Conservation (phyloP, 2,888 invertebrate species). For the Amiota mariae region DNA sequence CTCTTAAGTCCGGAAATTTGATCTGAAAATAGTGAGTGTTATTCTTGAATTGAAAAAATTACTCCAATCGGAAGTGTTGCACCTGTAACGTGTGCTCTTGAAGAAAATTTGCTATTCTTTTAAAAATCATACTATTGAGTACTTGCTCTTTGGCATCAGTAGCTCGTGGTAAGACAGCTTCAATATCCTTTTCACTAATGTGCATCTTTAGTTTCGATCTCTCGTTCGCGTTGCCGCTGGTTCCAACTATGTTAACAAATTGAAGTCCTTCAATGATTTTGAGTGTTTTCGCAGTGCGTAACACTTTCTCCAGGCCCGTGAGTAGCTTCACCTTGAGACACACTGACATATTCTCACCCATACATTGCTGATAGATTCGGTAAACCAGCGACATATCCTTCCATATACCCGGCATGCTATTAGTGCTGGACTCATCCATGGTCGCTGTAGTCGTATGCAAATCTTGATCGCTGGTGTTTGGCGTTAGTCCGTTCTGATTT, state of each 20-base stretch:
- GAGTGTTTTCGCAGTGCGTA: slow-evolving; percentile 78
- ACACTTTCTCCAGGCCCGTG: slow-evolving; percentile 83
- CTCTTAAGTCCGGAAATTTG: slow-evolving; percentile 82
- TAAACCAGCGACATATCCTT: slow-evolving; percentile 82
- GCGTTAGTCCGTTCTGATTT: slow-evolving; percentile 41
- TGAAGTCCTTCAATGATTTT: slow-evolving; percentile 83
- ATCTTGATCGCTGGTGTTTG: too few species aligned
- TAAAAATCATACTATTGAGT: slow-evolving; percentile 83
- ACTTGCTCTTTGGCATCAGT: slow-evolving; percentile 82
- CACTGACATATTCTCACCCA: slow-evolving; percentile 78
- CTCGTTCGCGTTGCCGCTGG: slow-evolving; percentile 73
- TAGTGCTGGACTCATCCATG: slow-evolving; percentile 3
- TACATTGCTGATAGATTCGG: slow-evolving; percentile 87
- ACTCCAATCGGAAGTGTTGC: slow-evolving; percentile 35
- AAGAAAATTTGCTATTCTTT: slow-evolving; percentile 83
- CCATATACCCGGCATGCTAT: slow-evolving; percentile 59
- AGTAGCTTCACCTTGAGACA: slow-evolving; percentile 87
- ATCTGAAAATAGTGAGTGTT: slow-evolving; percentile 75
- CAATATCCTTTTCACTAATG: slow-evolving; percentile 78
- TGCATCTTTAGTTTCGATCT: slow-evolving; percentile 32
- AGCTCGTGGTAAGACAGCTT: slow-evolving; percentile 83
- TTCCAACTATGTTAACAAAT: slow-evolving; percentile 76
- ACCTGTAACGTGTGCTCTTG: slow-evolving; percentile 87
- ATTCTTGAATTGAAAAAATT: too few species aligned
- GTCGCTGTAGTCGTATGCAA: slow-evolving; percentile 33